Evolutionary conservation across 2,888 invertebrate genomes (phyloP), one percentile per base, ranked within the genome.

Genomic region (Sphaerophoria rueppellii): DNA sequence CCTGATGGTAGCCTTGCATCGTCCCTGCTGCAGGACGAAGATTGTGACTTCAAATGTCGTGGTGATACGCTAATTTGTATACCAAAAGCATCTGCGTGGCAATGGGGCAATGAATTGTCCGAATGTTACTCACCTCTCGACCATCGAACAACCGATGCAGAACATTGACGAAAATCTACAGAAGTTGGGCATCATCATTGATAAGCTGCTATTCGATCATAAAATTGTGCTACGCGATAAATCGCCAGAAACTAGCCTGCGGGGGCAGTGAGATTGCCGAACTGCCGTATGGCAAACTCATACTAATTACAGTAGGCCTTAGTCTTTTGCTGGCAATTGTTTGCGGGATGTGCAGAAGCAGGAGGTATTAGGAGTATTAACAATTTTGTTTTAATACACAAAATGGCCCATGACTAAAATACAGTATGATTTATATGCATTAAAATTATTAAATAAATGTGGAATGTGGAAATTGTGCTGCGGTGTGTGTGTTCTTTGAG

Each of bases 71-170:
- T 95, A 6, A 93, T 96, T 24, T 98, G 98, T 90, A 96, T 98
- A 89, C 97, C 97, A 97, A 5, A 94, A 95, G 24, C 94, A 96
- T 88, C 92, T 97, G 34, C 94, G 98, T 2, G 98, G 98, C 91
- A 97, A 98, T 89, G 97, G 97, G 4, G 94, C 97, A 3, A 94
- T 96, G 14, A 98, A 98, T 90, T 98, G 98, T 91, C 97, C 97
- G 0, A 95, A 95, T 89, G 92, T 94, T 14, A 94, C 95, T 92
- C 89, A 91, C 87, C 72, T 89, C 69, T 89, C 91, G 40, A 89
- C 91, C 75, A 82, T 90, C 87, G 89, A 91, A 85, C 93, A 94
- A 48, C 92, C 93, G 87, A 93, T 93, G 87, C 93, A 93, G 37
- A 92, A 94, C 90, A 92, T 94, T 75, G 92, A 94, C 88, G 94